Evolutionary conservation across 2,797 vertebrate species (phyloP).

Genomic region (Gallinago solitaria): DNA sequence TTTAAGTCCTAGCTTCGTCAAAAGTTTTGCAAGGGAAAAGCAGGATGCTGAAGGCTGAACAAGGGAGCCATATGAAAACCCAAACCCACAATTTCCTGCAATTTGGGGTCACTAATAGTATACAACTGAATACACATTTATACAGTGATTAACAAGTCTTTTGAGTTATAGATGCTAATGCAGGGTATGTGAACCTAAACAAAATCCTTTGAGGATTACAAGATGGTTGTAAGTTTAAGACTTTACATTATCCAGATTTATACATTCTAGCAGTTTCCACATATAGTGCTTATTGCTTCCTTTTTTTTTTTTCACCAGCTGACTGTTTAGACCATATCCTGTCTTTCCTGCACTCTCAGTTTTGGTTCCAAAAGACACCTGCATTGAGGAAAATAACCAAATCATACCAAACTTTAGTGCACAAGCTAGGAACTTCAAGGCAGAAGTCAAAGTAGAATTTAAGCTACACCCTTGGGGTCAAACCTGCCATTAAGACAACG

Average conservation of each 20-base stretch:
- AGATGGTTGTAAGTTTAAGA: conserved; percentile 1
- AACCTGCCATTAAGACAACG: not conserved
- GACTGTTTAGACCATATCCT: not conserved
- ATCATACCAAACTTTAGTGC: not conserved
- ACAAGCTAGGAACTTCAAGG: not conserved
- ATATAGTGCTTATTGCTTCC: not conserved
- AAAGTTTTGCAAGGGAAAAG: conserved; percentile 20
- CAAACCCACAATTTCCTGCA: conserved; percentile 4
- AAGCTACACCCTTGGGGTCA: not conserved
- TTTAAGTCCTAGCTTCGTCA: not conserved
- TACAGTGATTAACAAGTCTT: conserved; percentile 9
- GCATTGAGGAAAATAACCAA: conserved; percentile 13
- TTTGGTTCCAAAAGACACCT: conserved; percentile 12
- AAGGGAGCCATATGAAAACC: not conserved
- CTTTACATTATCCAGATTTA: conserved; percentile 37
- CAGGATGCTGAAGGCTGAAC: not conserved
- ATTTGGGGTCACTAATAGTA: not conserved
- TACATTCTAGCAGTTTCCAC: conserved; percentile 16
- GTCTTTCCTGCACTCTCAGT: not conserved
- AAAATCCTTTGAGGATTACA: conserved; percentile 45
- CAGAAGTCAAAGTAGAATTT: conserved; percentile 1
- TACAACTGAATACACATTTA: not conserved
- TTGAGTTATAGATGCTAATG: conserved; percentile 14
- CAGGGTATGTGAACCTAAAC: conserved; percentile 30
- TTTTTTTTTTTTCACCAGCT: not conserved